Conservation (phyloP, 2,797 vertebrate genomes). For the Champsocephalus gunnari region DNA sequence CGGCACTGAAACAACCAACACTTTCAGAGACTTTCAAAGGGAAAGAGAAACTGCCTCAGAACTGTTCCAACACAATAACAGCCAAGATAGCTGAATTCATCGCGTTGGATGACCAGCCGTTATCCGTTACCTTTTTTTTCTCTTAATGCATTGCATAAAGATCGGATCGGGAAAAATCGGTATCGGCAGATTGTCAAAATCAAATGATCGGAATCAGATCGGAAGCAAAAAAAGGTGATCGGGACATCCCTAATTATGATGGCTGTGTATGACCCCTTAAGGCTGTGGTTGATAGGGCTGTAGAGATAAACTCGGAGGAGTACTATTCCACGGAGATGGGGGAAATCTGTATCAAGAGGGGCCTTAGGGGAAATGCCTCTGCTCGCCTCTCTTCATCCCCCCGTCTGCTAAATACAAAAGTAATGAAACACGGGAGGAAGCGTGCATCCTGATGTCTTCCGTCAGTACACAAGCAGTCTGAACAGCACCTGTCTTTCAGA, state of each 20-base stretch:
- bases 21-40: too few species aligned
- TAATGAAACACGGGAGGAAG: slow-evolving; percentile 53
- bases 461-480: slow-evolving; percentile 25
- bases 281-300: slow-evolving; percentile 40
- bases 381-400: slow-evolving; percentile 34
- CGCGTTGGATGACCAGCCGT: too few species aligned
- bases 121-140: too few species aligned
- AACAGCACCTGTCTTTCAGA: slow-evolving; percentile 42
- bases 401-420: slow-evolving; percentile 37
- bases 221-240: too few species aligned
- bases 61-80: too few species aligned
- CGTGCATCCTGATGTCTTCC: slow-evolving; percentile 46
- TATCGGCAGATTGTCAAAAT: too few species aligned
- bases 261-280: slow-evolving; percentile 33
- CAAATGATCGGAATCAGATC: too few species aligned
- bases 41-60: too few species aligned
- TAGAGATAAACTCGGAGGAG: slow-evolving; percentile 22
- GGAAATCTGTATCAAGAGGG: slow-evolving; percentile 68
- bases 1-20: too few species aligned
- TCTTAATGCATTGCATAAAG: too few species aligned
- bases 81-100: too few species aligned
- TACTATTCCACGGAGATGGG: slow-evolving; percentile 49
- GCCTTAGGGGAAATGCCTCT: slow-evolving; percentile 44
- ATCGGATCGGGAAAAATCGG: too few species aligned
- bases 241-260: slow-evolving; percentile 16